Percentiles rank a stretch among this genome's conserved stretches.
Evolutionary conservation across 2,797 vertebrate genomes (phyloP).

Genomic region (Oreochromis mossambicus): DNA sequence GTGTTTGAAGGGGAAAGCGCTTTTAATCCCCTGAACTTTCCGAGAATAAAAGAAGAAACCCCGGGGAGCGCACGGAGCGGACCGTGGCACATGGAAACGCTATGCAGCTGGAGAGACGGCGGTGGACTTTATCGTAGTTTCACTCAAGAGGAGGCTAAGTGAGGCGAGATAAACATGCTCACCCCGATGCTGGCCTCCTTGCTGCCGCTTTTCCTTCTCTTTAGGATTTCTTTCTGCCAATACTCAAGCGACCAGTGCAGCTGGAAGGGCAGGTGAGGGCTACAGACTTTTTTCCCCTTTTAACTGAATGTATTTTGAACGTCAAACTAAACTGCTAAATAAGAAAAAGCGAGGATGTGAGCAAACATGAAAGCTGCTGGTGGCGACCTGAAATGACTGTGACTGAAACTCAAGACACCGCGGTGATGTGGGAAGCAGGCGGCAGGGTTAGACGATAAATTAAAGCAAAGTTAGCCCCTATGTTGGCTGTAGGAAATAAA

Average conservation of each 20-base stretch:
- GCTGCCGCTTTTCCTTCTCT: slow-evolving; percentile 76
- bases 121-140: slow-evolving; percentile 53
- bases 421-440: neutral
- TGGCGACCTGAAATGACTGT: neutral
- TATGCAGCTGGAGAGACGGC: slow-evolving; percentile 61
- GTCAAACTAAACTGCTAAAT: neutral
- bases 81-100: slow-evolving; percentile 54
- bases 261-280: slow-evolving; percentile 93
- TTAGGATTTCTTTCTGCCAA: slow-evolving; percentile 79
- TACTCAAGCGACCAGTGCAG: slow-evolving; percentile 97
- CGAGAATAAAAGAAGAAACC: neutral
- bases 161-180: slow-evolving; percentile 75
- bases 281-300: accelerated
- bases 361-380: neutral
- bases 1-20: neutral
- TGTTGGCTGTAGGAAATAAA: neutral
- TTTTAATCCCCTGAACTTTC: neutral
- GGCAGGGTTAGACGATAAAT: neutral
- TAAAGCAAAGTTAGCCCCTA: neutral
- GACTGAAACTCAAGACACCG: slow-evolving; percentile 13
- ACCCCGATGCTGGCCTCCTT: slow-evolving; percentile 70
- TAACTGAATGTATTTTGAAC: neutral
- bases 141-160: slow-evolving; percentile 52
- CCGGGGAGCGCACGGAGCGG: neutral
- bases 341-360: neutral